Evolutionary conservation across 1,140 invertebrate genomes (phyloP).

Genomic region (Eriocheir sinensis): DNA sequence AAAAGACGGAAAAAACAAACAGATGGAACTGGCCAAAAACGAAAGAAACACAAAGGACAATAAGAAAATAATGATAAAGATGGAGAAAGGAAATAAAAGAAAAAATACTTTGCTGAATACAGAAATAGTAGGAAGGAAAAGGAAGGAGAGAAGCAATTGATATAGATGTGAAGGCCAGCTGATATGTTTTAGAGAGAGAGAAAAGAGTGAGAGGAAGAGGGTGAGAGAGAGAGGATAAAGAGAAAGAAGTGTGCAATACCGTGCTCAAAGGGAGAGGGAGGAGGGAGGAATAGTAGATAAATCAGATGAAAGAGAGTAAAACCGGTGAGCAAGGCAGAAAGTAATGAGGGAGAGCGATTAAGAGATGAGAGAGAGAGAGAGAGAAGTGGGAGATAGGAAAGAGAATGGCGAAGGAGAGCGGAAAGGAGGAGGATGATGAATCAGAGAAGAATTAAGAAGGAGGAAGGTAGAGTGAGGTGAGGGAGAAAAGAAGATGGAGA

Average conservation of each 20-base stretch:
- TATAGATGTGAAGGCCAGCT: background rate
- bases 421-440: too few species aligned
- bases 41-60: background rate
- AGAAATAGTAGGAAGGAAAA: background rate
- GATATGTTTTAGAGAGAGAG: background rate
- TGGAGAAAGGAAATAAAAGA: background rate
- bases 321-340: too few species aligned
- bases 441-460: background rate
- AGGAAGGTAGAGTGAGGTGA: too few species aligned
- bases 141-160: background rate
- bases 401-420: background rate
- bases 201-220: constrained; percentile 34
- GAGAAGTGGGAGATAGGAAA: background rate
- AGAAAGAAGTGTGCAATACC: background rate
- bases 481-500: background rate
- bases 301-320: background rate
- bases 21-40: background rate
- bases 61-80: background rate
- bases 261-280: background rate
- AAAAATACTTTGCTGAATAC: background rate
- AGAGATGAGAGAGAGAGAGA: constrained; percentile 22
- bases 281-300: background rate
- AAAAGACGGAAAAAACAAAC: background rate
- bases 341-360: too few species aligned
- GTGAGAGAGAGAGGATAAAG: constrained; percentile 26